Conservation (phyloP, 2,888 invertebrate species). For the Acronicta aceris region DNA sequence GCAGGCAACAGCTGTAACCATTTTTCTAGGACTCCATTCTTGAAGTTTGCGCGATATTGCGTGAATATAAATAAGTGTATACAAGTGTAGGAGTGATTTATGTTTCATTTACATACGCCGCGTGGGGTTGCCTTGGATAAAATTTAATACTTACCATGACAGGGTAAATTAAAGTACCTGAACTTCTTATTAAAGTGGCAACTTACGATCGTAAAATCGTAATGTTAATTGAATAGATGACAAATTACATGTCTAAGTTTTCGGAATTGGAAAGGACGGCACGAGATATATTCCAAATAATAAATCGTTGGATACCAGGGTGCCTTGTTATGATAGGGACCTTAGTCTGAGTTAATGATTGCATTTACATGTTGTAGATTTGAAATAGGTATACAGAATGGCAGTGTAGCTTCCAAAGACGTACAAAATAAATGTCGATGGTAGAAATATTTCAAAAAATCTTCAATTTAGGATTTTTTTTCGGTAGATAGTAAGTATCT, state of each 20-base stretch:
- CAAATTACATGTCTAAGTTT: slow-evolving; percentile 44
- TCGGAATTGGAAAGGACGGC: slow-evolving; percentile 42
- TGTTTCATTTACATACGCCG: slow-evolving; percentile 52
- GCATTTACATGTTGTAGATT: background rate
- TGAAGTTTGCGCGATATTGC: slow-evolving; percentile 32
- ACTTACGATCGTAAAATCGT: slow-evolving; percentile 38
- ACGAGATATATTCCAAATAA: slow-evolving; percentile 28
- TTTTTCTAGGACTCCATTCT: slow-evolving; percentile 7
- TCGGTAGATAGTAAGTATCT: too few species aligned
- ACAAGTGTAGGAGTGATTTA: slow-evolving; percentile 55
- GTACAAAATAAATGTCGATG: too few species aligned
- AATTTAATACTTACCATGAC: slow-evolving; percentile 52
- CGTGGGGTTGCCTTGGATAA: slow-evolving; percentile 45
- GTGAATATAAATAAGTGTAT: slow-evolving; percentile 32
- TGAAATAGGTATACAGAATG: too few species aligned
- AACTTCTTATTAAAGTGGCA: slow-evolving; percentile 46
- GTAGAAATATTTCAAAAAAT: too few species aligned
- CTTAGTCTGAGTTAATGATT: background rate
- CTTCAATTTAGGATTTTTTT: too few species aligned
- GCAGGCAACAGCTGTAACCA: background rate
- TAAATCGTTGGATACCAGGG: slow-evolving; percentile 39
- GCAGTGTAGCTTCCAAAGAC: too few species aligned
- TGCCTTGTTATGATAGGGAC: background rate
- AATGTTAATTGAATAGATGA: slow-evolving; percentile 53
- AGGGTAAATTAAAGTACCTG: slow-evolving; percentile 48